Evolutionary conservation across 2,888 invertebrate species (phyloP).

Genomic region (Drosophila cracens): DNA sequence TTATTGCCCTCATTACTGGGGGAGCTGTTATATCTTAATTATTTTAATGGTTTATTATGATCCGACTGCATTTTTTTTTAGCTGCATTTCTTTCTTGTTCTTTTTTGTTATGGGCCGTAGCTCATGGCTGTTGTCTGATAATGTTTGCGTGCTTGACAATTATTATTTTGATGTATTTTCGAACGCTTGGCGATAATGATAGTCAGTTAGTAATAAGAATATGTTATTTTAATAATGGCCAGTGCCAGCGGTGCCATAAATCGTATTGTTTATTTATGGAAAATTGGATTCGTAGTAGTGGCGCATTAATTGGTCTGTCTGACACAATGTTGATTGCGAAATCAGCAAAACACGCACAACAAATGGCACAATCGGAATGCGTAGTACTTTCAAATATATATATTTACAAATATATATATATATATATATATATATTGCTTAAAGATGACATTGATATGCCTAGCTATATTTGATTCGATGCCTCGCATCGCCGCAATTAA

Average conservation of each 20-base stretch:
- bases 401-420: not conserved
- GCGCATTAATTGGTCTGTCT: conserved; percentile 53
- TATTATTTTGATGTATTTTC: conserved; percentile 41
- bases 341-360: conserved; percentile 35
- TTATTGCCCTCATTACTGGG: conserved; percentile 61
- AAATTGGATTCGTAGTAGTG: conserved; percentile 63
- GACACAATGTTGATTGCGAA: conserved; percentile 20
- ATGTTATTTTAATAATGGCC: conserved; percentile 51
- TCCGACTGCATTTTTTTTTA: conserved; percentile 32
- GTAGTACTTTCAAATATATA: conserved; percentile 2
- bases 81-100: not conserved
- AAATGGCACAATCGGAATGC: conserved; percentile 62
- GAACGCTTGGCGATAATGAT: conserved; percentile 68
- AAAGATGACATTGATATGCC: conserved; percentile 65
- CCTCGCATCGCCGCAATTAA: conserved; percentile 28
- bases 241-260: conserved; percentile 53
- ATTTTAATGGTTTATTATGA: conserved; percentile 77
- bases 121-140: conserved; percentile 25
- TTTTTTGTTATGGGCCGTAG: conserved; percentile 3
- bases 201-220: conserved; percentile 51
- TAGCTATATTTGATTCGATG: conserved; percentile 9
- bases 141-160: conserved; percentile 70
- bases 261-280: conserved; percentile 64
- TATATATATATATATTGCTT: conserved; percentile 29
- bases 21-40: conserved; percentile 71